These are phyloP conservation scores for Micrastur ruficollis DNA, from an alignment of 2,797 vertebrate species.

Conservation along the genomic window DNA sequence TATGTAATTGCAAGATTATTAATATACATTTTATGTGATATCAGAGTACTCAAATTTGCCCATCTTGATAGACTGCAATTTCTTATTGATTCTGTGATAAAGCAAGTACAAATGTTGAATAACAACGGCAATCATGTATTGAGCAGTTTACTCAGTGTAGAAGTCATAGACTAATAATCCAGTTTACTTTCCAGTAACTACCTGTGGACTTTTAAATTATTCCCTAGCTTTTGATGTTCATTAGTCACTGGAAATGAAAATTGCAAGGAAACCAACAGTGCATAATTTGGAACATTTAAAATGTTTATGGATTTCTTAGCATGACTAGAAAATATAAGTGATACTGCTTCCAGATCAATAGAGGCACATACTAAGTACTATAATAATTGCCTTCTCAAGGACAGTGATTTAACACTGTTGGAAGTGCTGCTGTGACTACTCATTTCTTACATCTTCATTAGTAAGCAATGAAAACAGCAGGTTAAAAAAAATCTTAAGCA, in stretches of 20 bases:
- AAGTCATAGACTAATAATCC: slow-evolving; percentile 37
- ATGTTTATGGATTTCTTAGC: slow-evolving; percentile 53
- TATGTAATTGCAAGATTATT: neutral
- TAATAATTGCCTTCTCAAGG: neutral
- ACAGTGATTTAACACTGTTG: neutral
- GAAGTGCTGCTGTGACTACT: neutral
- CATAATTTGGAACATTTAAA: slow-evolving; percentile 41
- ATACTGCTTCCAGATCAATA: slow-evolving; percentile 21
- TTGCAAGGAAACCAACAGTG: slow-evolving; percentile 9
- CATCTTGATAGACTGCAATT: neutral
- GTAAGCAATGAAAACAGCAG: neutral
- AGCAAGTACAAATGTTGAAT: neutral
- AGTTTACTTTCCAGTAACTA: slow-evolving; percentile 58
- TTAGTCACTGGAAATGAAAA: slow-evolving; percentile 61
- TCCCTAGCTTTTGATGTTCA: slow-evolving; percentile 2
- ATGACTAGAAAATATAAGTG: slow-evolving; percentile 42
- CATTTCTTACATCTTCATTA: slow-evolving; percentile 2
- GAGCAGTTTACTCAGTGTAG: neutral
- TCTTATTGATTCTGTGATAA: slow-evolving; percentile 45
- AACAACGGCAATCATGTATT: neutral
- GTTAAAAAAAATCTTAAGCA: neutral
- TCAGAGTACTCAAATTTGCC: neutral
- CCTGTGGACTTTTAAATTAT: slow-evolving; percentile 42
- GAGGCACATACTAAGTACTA: neutral
- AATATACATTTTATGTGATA: neutral